Conservation (phyloP, 2,888 invertebrate genomes). For the Pyrocoelia pectoralis region DNA sequence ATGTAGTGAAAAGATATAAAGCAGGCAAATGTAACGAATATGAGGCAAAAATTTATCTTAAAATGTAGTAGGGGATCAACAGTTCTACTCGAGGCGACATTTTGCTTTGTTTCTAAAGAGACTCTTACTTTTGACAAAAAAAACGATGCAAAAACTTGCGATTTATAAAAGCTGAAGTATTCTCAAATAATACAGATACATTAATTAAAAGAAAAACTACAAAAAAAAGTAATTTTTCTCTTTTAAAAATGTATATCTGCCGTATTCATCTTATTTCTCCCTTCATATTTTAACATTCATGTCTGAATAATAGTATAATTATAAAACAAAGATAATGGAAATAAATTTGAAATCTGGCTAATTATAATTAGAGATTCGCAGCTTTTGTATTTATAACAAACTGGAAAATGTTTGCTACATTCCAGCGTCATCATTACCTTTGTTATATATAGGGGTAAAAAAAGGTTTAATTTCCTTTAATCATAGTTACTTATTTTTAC, state of each 20-base stretch:
- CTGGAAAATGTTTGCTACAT: background rate
- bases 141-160: too few relatives aligned
- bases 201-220: too few relatives aligned
- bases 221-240: too few relatives aligned
- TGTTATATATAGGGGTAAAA: background rate
- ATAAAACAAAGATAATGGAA: background rate
- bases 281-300: too few relatives aligned
- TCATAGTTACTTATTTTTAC: background rate
- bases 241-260: too few relatives aligned
- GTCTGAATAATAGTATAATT: background rate
- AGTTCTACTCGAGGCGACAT: background rate
- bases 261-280: too few relatives aligned
- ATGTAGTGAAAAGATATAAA: background rate
- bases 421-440: background rate
- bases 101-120: background rate
- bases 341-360: background rate
- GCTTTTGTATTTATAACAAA: background rate
- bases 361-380: background rate
- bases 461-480: background rate
- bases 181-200: background rate
- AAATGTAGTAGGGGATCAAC: background rate
- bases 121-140: background rate
- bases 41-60: background rate
- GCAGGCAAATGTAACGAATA: background rate
- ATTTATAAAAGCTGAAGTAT: background rate